Conservation (phyloP, 1,140 invertebrate species). For the Procambarus clarkii region DNA sequence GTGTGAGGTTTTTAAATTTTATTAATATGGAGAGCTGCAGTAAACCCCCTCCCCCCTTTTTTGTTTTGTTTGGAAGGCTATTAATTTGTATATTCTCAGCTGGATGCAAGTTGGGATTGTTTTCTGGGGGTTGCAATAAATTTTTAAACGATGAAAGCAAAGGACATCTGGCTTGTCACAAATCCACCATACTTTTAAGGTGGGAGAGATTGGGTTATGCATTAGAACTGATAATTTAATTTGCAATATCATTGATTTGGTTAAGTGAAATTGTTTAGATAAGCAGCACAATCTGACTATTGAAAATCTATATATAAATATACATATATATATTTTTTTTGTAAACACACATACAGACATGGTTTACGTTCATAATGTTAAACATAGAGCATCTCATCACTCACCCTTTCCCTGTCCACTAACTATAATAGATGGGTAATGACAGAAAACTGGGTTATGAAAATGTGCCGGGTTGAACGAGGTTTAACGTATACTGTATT, state of each 20-base stretch:
- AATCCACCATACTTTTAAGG: neutral
- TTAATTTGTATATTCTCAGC: neutral
- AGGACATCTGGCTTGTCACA: conserved; percentile 12
- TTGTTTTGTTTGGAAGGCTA: neutral
- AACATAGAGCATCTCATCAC: neutral
- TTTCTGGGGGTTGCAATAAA: conserved; percentile 1
- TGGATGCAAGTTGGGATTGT: neutral
- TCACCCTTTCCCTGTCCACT: conserved; percentile 14
- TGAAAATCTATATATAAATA: neutral
- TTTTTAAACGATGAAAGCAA: neutral
- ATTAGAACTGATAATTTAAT: neutral
- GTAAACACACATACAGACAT: neutral
- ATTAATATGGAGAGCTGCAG: neutral
- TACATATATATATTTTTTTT: neutral
- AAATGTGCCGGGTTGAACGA: neutral
- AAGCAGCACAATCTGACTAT: neutral
- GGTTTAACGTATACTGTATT: neutral
- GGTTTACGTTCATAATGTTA: neutral
- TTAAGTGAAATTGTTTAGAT: neutral
- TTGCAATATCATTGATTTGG: neutral
- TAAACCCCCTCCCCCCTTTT: neutral
- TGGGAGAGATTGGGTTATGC: neutral
- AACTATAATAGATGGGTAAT: conserved; percentile 3
- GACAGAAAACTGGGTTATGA: conserved; percentile 6
- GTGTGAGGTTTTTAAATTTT: neutral